Percentiles rank a stretch among this genome's conserved stretches.
phyloP scores from a whole-genome alignment of 2,797 vertebrate genomes.

The Tauraco hartlaubi region DNA sequence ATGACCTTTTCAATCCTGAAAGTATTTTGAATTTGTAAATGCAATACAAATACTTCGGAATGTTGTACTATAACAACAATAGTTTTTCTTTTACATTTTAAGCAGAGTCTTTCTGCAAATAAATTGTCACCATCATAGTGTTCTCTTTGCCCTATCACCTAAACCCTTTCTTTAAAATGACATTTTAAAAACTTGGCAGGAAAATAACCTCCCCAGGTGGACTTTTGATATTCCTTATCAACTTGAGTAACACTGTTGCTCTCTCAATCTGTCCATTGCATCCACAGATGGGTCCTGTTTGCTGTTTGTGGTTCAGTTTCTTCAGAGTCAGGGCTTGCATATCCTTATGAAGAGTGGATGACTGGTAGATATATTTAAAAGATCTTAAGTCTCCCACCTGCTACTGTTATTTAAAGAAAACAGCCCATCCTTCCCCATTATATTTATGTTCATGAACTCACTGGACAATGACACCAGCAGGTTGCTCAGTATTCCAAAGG shows the following conservation, averaged over 20 bases:
- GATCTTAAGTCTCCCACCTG: background rate
- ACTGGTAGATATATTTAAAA: background rate
- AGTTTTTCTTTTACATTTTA: background rate
- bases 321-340: background rate
- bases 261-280: background rate
- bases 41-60: background rate
- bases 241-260: background rate
- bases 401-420: background rate
- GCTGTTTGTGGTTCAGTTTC: background rate
- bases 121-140: background rate
- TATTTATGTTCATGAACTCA: background rate
- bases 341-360: background rate
- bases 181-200: background rate
- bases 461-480: background rate
- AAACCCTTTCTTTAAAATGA: background rate
- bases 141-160: background rate
- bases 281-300: background rate
- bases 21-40: background rate
- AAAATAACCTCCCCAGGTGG: background rate
- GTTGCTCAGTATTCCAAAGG: background rate
- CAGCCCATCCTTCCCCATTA: background rate
- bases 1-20: background rate
- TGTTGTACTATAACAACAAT: background rate
- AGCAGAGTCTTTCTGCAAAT: background rate
- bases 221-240: background rate